These are phyloP conservation scores for Chaetops frenatus DNA, from an alignment of 2,113 vertebrate species.

Conservation along the genomic window DNA sequence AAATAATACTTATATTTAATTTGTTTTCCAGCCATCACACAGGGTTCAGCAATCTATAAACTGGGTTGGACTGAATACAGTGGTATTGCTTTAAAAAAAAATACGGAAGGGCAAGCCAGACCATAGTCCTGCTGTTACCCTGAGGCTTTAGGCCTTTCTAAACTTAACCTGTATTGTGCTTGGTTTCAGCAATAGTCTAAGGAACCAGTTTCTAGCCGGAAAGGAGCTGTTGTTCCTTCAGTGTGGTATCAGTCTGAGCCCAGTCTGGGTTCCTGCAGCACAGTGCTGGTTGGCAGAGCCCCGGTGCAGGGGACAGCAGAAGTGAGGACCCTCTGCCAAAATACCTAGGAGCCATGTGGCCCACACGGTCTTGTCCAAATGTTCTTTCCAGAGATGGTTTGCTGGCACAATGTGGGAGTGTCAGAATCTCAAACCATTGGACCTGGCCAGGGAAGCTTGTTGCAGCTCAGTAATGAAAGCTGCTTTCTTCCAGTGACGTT, in stretches of 20 bases:
- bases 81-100: background rate
- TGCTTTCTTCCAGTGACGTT: background rate
- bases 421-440: accelerated
- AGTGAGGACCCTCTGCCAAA: background rate
- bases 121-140: background rate
- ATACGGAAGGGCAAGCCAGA: background rate
- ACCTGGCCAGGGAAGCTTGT: background rate
- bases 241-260: accelerated
- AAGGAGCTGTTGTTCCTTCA: background rate
- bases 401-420: background rate
- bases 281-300: background rate
- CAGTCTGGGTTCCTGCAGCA: background rate
- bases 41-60: background rate
- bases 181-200: background rate
- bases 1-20: background rate
- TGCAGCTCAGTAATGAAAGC: background rate
- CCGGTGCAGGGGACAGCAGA: accelerated
- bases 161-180: background rate
- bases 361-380: background rate
- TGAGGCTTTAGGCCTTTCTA: background rate
- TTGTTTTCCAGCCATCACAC: background rate
- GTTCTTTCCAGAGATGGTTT: background rate
- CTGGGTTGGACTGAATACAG: background rate
- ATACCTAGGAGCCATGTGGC: background rate
- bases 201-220: background rate